phyloP scores from a whole-genome alignment of 2,113 vertebrate species.

The Antechinus stuartii region DNA sequence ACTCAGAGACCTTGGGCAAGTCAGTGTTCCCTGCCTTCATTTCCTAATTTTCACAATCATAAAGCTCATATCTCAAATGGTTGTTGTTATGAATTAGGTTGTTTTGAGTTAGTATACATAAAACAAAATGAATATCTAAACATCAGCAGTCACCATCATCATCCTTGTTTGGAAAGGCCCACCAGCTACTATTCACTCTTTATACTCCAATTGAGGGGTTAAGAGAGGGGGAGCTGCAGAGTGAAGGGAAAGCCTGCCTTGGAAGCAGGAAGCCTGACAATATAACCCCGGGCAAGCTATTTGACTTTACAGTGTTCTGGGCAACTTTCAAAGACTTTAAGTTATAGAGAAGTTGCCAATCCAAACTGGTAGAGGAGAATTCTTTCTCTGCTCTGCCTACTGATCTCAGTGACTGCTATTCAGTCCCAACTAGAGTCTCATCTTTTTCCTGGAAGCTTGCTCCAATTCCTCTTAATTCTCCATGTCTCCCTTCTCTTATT shows the following conservation, averaged over 20 bases:
- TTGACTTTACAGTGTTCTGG: neutral
- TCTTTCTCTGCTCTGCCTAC: neutral
- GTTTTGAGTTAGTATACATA: neutral
- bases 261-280: neutral
- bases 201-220: neutral
- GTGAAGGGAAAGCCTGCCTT: neutral
- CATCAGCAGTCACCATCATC: neutral
- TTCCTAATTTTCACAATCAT: neutral
- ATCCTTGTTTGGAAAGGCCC: too few relatives aligned
- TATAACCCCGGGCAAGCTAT: neutral
- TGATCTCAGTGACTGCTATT: neutral
- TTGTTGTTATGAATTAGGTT: too few relatives aligned
- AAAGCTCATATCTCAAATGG: neutral
- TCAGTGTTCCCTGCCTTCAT: neutral
- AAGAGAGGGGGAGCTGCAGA: neutral
- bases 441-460: neutral
- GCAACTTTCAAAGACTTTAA: neutral
- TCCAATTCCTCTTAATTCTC: neutral
- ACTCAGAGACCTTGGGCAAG: neutral
- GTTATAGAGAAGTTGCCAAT: neutral
- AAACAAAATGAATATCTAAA: neutral
- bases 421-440: neutral
- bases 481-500: neutral
- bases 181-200: neutral
- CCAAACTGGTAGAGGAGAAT: neutral